Evolutionary conservation across 1,140 invertebrate species (phyloP).

Genomic region (Neotoxoptera formosana): DNA sequence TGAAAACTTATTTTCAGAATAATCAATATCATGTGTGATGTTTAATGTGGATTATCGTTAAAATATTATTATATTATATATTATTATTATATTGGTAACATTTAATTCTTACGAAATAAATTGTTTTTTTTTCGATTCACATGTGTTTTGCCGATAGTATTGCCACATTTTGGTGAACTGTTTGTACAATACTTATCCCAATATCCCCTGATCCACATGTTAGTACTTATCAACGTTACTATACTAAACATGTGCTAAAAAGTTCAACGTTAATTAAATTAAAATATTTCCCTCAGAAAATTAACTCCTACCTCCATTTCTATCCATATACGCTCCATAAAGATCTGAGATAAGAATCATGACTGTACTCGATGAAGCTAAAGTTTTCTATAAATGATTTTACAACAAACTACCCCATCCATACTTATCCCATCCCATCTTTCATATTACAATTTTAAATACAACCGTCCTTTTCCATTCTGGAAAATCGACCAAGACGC

Average conservation of each 20-base stretch:
- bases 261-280: background rate
- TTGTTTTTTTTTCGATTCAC: too few species aligned
- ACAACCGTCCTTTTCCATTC: too few species aligned
- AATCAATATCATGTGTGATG: background rate
- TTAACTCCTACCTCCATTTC: background rate
- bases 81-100: too few species aligned
- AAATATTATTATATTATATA: too few species aligned
- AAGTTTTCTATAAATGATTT: background rate
- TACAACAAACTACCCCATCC: background rate
- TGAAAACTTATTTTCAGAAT: background rate
- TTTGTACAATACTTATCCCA: too few species aligned
- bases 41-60: background rate
- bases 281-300: background rate
- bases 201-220: too few species aligned
- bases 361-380: background rate
- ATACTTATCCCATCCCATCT: too few species aligned
- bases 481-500: too few species aligned
- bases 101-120: background rate
- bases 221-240: background rate
- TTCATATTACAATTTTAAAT: too few species aligned
- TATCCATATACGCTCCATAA: background rate
- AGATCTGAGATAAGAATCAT: background rate
- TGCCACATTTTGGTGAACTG: too few species aligned
- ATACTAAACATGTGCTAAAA: background rate
- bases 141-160: too few species aligned